Base-by-base conservation (phyloP, 2,113 vertebrate genomes). In the Rhagologus leucostigma region DNA sequence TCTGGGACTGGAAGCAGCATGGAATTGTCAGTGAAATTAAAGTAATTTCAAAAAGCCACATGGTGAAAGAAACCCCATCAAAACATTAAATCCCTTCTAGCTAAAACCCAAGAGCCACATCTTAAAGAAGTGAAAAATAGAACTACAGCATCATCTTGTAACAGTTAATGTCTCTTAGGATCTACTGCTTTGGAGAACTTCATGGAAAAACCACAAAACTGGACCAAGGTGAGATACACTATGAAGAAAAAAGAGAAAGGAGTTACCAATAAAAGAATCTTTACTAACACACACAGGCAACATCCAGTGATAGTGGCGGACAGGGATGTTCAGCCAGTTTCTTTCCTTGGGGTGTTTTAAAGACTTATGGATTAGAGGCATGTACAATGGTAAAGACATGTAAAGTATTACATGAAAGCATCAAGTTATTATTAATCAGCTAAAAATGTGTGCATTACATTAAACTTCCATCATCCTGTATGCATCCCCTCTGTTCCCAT, bases 371-470 rank as follows among this genome's bases (percentile, higher is more conserved):
- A 49, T 35, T 59, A 71, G 21, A 68, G 63, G 29, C 23, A 39
- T 19, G 22, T 49, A 35, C 18, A 41, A 47, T 24, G 8, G 19
- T 35, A 78, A 3, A 41, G n/a, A 60, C 22, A 82, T 1, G 5
- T 14, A 7, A 77, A 60, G 10, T 33, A 56, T 33, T 76, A 53
- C 4, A 26, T 39, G 67, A 73, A 69, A n/a, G 67, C 39, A 74
- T 27, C 33, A 52, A 74, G 62, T 92, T 62, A 80, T 64, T 85
- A 85, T 74, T 90, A 88, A 88, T 17, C 46, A 77, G 46, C 23
- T 37, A 83, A 57, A 32, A 93, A 71, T 6, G 27, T 50, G 47
- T 56, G 46, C 20, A 32, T 60, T 64, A 33, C 19, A 30, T 49
- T 57, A 62, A 82, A 68, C 30, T 68, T 87, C 60, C 44, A 79